Percentiles rank a stretch among this genome's conserved stretches.
These are phyloP conservation scores for Dipodomys stephensi DNA, from an alignment of 2,113 vertebrate species.

Conservation along the genomic window DNA sequence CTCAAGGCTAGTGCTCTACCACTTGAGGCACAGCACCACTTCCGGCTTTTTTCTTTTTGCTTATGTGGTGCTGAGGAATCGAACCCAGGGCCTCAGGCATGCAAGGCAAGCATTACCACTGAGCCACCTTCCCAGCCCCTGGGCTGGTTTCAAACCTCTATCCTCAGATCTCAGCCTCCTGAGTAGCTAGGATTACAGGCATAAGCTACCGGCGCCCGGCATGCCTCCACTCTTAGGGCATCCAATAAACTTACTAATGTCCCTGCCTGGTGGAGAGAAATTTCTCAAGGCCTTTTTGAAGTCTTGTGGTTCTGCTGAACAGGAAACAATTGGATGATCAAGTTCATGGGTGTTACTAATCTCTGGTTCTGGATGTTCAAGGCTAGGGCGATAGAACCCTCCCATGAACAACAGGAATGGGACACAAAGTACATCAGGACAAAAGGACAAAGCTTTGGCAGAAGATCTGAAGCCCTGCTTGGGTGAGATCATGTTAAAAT, in stretches of 20 bases:
- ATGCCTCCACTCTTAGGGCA: neutral
- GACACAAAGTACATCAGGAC: neutral
- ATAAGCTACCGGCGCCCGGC: too few species aligned
- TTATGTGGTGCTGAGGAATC: too few species aligned
- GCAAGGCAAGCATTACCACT: too few species aligned
- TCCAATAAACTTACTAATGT: neutral
- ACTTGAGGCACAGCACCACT: too few species aligned
- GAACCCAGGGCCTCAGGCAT: too few species aligned
- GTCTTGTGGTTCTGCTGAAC: neutral
- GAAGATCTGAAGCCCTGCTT: neutral
- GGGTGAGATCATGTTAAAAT: conserved; percentile 12
- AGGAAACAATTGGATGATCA: neutral
- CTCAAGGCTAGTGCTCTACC: too few species aligned
- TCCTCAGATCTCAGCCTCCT: too few species aligned
- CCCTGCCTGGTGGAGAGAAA: neutral
- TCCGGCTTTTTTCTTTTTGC: too few species aligned
- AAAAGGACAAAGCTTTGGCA: neutral
- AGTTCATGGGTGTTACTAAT: neutral
- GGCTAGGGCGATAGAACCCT: neutral
- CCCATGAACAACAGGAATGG: neutral
- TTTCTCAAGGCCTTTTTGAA: neutral
- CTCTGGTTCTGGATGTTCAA: neutral
- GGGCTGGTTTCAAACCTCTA: too few species aligned
- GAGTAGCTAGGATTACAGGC: too few species aligned
- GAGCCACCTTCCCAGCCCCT: too few species aligned